These are phyloP conservation scores for Serranus cabrilla DNA, from an alignment of 2,797 vertebrate species.

Conservation along the genomic window DNA sequence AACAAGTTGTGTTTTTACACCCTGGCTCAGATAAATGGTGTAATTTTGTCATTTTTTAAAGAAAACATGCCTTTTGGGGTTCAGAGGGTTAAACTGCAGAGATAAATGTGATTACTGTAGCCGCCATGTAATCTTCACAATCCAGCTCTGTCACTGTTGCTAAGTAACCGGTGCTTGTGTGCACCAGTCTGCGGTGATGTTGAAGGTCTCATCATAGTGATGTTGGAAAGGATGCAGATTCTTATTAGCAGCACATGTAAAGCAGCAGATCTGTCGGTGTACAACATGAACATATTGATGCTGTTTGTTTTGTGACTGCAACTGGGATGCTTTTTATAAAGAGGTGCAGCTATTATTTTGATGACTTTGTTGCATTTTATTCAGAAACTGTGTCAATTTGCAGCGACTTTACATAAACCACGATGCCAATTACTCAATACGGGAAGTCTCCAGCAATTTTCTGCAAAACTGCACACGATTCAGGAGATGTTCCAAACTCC, in stretches of 20 bases:
- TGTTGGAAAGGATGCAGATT: slow-evolving; percentile 7
- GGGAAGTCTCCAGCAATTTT: background rate
- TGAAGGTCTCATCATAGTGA: slow-evolving; percentile 5
- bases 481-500: background rate
- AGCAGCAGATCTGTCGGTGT: background rate
- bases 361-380: background rate
- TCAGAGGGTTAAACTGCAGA: slow-evolving; percentile 4
- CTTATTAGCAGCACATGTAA: slow-evolving; percentile 16
- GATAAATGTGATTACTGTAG: slow-evolving; percentile 8
- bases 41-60: too few relatives aligned
- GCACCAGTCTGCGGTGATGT: background rate
- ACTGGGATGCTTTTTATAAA: background rate
- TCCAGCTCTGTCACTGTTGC: slow-evolving; percentile 46
- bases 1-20: too few relatives aligned
- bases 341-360: background rate
- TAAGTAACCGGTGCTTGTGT: slow-evolving; percentile 34
- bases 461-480: background rate
- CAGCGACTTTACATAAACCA: background rate
- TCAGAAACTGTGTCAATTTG: background rate
- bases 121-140: slow-evolving; percentile 2
- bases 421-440: background rate
- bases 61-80: too few relatives aligned
- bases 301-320: background rate
- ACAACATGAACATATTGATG: background rate
- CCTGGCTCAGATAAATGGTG: too few relatives aligned